Evolutionary conservation across 2,797 vertebrate species (phyloP).

Genomic region (Strix occidentalis): DNA sequence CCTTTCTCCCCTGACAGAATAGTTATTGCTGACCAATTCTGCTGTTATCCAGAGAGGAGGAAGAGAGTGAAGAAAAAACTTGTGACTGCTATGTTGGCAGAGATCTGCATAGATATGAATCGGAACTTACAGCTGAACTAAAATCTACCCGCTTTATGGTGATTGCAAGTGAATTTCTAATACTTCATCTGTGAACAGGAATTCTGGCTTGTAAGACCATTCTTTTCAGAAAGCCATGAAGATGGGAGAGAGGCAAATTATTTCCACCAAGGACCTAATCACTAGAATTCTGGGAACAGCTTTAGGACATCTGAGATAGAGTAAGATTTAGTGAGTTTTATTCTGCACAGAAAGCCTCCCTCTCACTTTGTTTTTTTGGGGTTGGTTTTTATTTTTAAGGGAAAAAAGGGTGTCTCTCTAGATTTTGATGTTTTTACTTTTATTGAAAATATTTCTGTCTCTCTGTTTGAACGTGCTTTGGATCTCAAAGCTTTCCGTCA

Average conservation of each 20-base stretch:
- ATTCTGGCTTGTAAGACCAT: neutral
- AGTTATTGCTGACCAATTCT: neutral
- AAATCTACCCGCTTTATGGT: neutral
- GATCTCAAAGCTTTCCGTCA: neutral
- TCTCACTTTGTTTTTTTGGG: neutral
- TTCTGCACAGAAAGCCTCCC: neutral
- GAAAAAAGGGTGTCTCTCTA: neutral
- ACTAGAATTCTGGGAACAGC: neutral
- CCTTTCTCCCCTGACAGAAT: neutral
- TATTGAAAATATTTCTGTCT: neutral
- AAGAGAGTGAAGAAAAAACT: neutral
- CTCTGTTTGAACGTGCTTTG: neutral
- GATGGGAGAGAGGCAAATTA: neutral
- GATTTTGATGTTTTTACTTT: neutral
- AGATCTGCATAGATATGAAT: neutral
- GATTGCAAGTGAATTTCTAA: neutral
- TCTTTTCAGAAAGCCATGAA: neutral
- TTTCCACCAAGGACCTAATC: neutral
- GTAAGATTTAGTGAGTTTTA: neutral
- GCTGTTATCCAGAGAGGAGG: neutral
- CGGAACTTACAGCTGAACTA: neutral
- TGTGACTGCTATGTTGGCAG: neutral
- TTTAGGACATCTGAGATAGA: neutral
- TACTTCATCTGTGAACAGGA: neutral
- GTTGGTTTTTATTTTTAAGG: neutral